Conservation (phyloP, 2,888 invertebrate genomes). For the Escarpia spicata region DNA sequence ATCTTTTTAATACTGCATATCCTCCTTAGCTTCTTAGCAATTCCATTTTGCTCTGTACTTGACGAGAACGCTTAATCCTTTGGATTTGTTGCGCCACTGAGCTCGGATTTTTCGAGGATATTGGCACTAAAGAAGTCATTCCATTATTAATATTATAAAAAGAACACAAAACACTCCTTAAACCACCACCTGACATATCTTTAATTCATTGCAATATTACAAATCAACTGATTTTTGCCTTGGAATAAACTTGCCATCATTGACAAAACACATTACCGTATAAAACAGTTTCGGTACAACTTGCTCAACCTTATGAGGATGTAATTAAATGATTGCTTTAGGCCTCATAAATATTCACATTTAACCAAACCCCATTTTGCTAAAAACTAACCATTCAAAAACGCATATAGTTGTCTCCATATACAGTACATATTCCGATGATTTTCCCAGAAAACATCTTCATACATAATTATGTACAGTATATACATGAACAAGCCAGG, state of each 20-base stretch:
- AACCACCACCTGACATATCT: slow-evolving; percentile 6
- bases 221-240: neutral
- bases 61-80: too few relatives aligned
- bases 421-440: slow-evolving; percentile 11
- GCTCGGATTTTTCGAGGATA: too few relatives aligned
- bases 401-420: neutral
- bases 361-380: neutral
- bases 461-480: slow-evolving; percentile 16
- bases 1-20: too few relatives aligned
- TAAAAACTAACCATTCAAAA: neutral
- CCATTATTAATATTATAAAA: neutral
- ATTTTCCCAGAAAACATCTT: slow-evolving; percentile 1
- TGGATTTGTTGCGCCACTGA: too few relatives aligned
- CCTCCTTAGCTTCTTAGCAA: too few relatives aligned
- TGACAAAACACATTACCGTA: neutral
- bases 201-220: slow-evolving; percentile 6
- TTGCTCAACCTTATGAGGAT: neutral
- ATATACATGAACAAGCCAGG: neutral
- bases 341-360: neutral
- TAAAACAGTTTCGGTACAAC: neutral
- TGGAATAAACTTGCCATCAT: neutral
- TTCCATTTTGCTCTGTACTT: too few relatives aligned
- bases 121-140: too few relatives aligned
- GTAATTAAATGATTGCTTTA: neutral
- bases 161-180: neutral